Evolutionary conservation across 2,113 vertebrate species (phyloP), one percentile per base, ranked within the genome.

Genomic region (Orycteropus afer): DNA sequence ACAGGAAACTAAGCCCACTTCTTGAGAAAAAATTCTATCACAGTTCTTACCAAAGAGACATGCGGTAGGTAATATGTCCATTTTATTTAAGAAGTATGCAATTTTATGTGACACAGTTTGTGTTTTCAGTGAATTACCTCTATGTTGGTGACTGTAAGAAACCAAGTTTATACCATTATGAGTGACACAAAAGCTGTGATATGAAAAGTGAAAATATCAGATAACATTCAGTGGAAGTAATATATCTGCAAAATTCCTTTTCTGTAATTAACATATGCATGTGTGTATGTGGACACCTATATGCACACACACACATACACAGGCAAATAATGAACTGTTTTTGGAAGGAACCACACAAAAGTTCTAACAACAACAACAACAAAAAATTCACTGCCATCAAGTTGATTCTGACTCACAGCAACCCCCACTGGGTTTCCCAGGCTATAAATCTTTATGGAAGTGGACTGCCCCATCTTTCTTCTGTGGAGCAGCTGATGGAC

Each of bases 71-170:
- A 14, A 32, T 12, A n/a, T 9, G 17, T 47, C 51, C 20, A 23
- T 22, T 67, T 71, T n/a, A 7, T 59, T 74, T 25, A n/a, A n/a
- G n/a, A n/a, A n/a, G n/a, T n/a, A n/a, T 97, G 97, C 98, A 97
- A 98, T 98, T 98, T 98, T 98, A 98, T 94, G 29, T 97, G 97
- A 97, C 95, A 96, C 90, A 86, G 97, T 98, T 98, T 98, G 97
- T 97, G 96, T 96, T 97, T 98, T 98, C n/a, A n/a, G 45, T 34
- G 7, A 74, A 73, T 63, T 10, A 37, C 42, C 59, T 88, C 37
- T 63, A 34, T 1, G 25, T 45, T 49, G 37, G 40, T 22, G 42
- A 23, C 40, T 15, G 1, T 15, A 42, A 18, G 22, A 20, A 20
- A 25, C 23, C 4, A 12, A 22, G 14, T 1, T 37, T 27, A 63